Evolutionary conservation across 2,113 vertebrate genomes (phyloP).

Genomic region (Coracopsis vasa): DNA sequence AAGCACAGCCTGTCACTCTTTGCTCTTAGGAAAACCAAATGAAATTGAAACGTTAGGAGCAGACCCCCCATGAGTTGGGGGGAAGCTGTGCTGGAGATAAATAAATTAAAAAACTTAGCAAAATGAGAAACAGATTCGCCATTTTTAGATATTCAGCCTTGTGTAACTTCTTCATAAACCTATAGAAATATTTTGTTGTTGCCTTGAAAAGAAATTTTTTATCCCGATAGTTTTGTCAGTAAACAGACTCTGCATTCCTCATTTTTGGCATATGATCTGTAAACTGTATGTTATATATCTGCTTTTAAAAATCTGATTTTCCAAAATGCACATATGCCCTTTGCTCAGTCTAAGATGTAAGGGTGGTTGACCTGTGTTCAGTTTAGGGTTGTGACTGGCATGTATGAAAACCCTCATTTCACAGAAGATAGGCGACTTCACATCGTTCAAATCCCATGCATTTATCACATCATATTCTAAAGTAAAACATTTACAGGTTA

Average conservation of each 20-base stretch:
- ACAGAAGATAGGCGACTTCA: not conserved
- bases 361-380: not conserved
- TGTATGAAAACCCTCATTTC: too few species aligned
- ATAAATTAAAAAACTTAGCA: not conserved
- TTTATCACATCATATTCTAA: not conserved
- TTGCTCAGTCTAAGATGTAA: not conserved
- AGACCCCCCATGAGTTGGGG: fast-evolving
- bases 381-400: not conserved
- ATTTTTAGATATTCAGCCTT: not conserved
- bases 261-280: not conserved
- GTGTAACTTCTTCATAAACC: not conserved
- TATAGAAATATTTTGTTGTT: not conserved
- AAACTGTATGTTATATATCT: not conserved
- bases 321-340: not conserved
- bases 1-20: fast-evolving
- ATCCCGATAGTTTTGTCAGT: not conserved
- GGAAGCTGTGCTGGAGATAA: not conserved
- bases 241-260: fast-evolving
- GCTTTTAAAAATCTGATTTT: not conserved
- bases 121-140: not conserved
- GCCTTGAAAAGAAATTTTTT: not conserved
- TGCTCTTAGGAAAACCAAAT: not conserved
- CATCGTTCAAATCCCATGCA: not conserved
- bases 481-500: not conserved
- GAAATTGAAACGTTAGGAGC: not conserved